A percentile compares a stretch with the other conserved stretches of the same genome.
Evolutionary conservation across 2,113 vertebrate species (phyloP).

Genomic region (Toxotes jaculatrix): DNA sequence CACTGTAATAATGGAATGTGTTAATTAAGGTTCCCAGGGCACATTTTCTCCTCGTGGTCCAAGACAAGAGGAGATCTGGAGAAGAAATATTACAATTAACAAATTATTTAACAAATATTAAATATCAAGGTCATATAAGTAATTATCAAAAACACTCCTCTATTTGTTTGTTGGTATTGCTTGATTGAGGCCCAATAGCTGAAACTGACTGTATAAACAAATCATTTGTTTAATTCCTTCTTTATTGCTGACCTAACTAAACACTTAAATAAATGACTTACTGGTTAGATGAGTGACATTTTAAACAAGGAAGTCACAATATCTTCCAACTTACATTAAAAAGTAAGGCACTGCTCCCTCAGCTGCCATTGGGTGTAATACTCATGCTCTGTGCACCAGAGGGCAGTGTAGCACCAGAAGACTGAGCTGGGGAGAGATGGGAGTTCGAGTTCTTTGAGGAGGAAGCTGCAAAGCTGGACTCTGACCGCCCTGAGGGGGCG

Average conservation of each 20-base stretch:
- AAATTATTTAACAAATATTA: not conserved
- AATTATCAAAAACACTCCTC: not conserved
- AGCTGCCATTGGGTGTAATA: conserved; percentile 71
- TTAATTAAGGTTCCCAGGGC: conserved; percentile 1
- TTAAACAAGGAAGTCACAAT: not conserved
- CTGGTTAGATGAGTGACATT: not conserved
- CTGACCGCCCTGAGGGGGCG: not conserved
- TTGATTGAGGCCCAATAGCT: not conserved
- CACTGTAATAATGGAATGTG: conserved; percentile 23
- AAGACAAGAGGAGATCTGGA: conserved; percentile 35
- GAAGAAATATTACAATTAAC: conserved; percentile 6
- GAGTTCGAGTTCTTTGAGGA: conserved; percentile 42
- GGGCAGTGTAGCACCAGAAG: conserved; percentile 43
- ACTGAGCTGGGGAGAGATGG: conserved; percentile 8
- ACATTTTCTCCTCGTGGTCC: conserved; percentile 5
- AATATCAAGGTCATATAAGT: not conserved
- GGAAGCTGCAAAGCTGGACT: conserved; percentile 1
- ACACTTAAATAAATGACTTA: not conserved
- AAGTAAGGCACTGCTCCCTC: conserved; percentile 75
- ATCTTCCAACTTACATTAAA: conserved; percentile 61
- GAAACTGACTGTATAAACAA: not conserved
- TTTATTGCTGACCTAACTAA: not conserved
- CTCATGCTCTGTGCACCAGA: conserved; percentile 51
- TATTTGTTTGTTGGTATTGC: not conserved
- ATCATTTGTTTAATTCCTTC: not conserved